Conservation (phyloP, 1,140 invertebrate genomes). For the Myzus persicae region DNA sequence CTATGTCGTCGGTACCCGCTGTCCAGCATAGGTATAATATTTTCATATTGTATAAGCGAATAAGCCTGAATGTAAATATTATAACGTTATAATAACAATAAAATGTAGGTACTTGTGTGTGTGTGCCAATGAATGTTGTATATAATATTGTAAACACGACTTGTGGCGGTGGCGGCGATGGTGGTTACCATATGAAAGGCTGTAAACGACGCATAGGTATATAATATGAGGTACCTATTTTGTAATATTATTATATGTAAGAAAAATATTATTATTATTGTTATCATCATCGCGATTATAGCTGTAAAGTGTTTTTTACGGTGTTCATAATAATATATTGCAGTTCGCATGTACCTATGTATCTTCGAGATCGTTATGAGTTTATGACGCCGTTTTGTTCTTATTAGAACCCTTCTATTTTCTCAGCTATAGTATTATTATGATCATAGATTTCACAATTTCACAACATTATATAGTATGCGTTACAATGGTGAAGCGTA, state of each 20-base stretch:
- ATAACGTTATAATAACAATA: constrained; percentile 2
- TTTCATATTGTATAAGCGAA: background rate
- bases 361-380: background rate
- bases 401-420: too few species aligned
- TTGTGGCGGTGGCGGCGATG: background rate
- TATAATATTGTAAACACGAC: background rate
- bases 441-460: background rate
- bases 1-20: background rate
- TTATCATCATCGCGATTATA: background rate
- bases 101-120: background rate
- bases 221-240: background rate
- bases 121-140: background rate
- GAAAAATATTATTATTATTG: background rate
- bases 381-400: too few species aligned
- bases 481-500: too few species aligned
- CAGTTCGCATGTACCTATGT: background rate
- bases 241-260: too few species aligned
- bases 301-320: background rate
- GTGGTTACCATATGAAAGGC: background rate
- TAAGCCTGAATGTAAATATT: background rate
- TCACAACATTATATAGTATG: too few species aligned
- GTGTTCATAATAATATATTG: background rate
- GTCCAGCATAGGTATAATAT: background rate
- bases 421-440: background rate
- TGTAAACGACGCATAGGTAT: background rate